These are phyloP conservation scores for Polypedilum pembai DNA, from an alignment of 1,140 invertebrate species.

Conservation along the genomic window DNA sequence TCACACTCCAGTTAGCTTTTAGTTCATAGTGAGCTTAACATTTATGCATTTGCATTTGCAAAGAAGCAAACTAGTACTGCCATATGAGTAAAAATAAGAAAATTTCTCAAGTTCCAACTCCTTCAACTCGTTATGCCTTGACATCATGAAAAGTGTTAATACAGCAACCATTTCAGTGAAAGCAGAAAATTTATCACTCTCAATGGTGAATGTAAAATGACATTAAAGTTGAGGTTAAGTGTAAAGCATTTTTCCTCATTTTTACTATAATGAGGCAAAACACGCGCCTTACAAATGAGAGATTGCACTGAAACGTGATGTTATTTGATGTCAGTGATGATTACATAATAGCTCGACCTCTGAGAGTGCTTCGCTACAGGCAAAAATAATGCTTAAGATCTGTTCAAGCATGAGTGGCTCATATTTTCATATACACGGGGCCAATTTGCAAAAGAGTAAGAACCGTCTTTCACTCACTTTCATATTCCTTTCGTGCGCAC, in stretches of 20 bases:
- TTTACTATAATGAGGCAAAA: background rate
- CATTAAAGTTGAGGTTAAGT: constrained; percentile 24
- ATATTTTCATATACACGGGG: background rate
- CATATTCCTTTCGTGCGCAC: background rate
- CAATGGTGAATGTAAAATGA: background rate
- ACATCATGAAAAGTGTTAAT: background rate
- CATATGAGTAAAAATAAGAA: background rate
- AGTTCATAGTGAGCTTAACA: too few relatives aligned
- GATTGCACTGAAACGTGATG: constrained; percentile 24
- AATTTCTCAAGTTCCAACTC: background rate
- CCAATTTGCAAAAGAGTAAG: constrained; percentile 10
- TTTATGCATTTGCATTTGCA: too few relatives aligned
- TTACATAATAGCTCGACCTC: background rate
- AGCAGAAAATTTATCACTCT: constrained; percentile 21
- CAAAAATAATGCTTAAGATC: too few relatives aligned
- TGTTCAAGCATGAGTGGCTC: too few relatives aligned
- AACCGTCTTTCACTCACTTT: background rate
- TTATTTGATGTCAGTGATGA: constrained; percentile 10
- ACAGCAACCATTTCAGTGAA: background rate
- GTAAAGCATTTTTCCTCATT: constrained; percentile 9
- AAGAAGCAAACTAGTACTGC: too few relatives aligned
- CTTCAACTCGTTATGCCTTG: background rate
- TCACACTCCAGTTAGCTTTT: too few relatives aligned
- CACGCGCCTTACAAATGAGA: background rate
- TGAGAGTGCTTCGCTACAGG: too few relatives aligned